Base-by-base conservation (phyloP, 2,888 invertebrate genomes). In the Lepidocyrtinus sp. region DNA sequence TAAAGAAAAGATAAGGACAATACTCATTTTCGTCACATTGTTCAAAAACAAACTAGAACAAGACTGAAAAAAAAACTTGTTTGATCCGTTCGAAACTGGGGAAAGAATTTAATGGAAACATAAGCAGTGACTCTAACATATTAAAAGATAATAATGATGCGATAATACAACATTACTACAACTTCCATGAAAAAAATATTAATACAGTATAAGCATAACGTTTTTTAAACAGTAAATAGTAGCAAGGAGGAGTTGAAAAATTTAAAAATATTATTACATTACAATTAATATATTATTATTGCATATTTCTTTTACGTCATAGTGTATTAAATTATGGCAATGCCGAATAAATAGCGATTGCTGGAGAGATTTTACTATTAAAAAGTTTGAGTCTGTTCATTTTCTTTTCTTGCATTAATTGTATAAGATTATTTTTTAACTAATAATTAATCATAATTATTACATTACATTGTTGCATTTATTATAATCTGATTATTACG, bases 321-420 rank as follows among this genome's bases (percentile, higher is more conserved):
- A 59, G 19, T 59, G 22, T 59, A 21, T 59, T 21, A 59, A 59
- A 73, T 74, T 46, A 74, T 45, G 72, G 78, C 78, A 78, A 77
- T 62, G 72, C 72, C 65, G 27, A 77, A 67, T 68, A 25, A 59
- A 59, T 62, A 62, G 78, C 78, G 26, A 78, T 78, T 78, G 78
- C 78, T 78, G 78, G 78, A 78, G 78, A 78, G 78, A 78, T 78
- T 64, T 62, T 62, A 22, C 61, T 36, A 21, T 36, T 55, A 74
- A 59, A 64, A 68, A 75, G 21, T 68, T 59, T 59, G 75, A 75
- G 75, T 75, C 68, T 65, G 73, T 78, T 72, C 71, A 68, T 73
- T 5, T 78, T 72, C 67, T 78, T 71, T 36, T 36, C 12, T 77
- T 77, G 77, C 77, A 77, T 77, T 59, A 69, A 69, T 69, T 61